Base-by-base conservation (phyloP, 2,888 invertebrate species). In the Apamea sordens region DNA sequence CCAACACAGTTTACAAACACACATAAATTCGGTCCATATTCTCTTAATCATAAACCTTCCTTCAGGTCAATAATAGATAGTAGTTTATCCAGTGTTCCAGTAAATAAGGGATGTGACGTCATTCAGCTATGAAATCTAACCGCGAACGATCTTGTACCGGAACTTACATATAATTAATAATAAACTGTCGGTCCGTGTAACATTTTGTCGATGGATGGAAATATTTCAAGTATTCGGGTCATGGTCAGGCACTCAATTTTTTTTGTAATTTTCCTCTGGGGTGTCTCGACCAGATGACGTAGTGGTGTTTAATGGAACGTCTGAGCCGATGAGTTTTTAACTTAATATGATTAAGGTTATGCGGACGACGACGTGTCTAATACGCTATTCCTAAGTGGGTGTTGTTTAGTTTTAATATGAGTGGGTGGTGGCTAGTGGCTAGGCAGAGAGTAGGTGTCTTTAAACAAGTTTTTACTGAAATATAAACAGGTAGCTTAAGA, bases 71-170 rank as follows among this genome's bases (percentile, higher is more conserved):
- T 82, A 86, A 82, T 86, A 80, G 70, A 86, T 76, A 84, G 74
- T 63, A 84, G 77, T 79, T 76, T 77, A 77, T 44, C 61, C 69
- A 78, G 61, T 78, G 76, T 80, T 80, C 65, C 18, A 76, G 74
- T 84, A 80, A 82, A 88, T 85, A 81, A 83, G 82, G 89, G 84
- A 88, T 83, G 71, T 89, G 89, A 86, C 86, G 84, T 88, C 80
- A 82, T 3, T 0, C 50, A 41, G 80, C 80, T 74, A 86, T 89
- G 82, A 88, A 89, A 82, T 79, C 73, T 69, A 89, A 89, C 89
- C 88, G 32, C 89, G 28, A 89, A 88, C 80, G 86, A 85, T 80
- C 80, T 79, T 78, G 53, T 79, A 77, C 80, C 78, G 89, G 89
- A 89, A 81, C 79, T 72, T 86, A 82, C 76, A 77, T 80, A 76